Evolutionary conservation across 2,888 invertebrate species (phyloP), one percentile per base, ranked within the genome.

Genomic region (Conistra vaccinii): DNA sequence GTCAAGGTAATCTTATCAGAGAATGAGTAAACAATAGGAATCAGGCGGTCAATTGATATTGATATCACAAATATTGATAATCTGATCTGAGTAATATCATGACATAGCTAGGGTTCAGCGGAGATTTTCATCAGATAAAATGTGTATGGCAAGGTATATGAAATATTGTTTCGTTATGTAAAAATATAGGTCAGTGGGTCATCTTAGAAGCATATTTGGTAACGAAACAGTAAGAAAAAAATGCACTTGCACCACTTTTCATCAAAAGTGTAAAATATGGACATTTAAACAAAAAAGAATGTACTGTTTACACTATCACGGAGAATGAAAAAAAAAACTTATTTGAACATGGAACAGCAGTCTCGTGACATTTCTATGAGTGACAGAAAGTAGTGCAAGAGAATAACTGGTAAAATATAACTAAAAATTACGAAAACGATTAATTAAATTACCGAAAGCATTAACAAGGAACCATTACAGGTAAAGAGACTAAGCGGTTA

Each of bases 341-440:
- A 72, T 81, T 85, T 67, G 51, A 87, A 85, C 69, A 55, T 79
- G 66, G 87, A 90, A 87, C 83, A 80, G 70, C 72, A 73, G 73
- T 78, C 80, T 73, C 72, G 74, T 91, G 90, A 90, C 91, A 88
- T 85, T 88, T 88, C 88, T 87, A 81, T 70, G 58, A 69, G 57
- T 89, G 89, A 86, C 87, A 89, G 79, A 83, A 81, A 81, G 66
- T 55, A 45, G 69, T 80, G 57, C 62, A 76, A 83, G 73, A 73
- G 67, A 75, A 69, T 70, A 72, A 32, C 39, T 42, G 53, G 32
- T 66, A 71, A 61, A 76, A 63, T 69, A n/a, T 62, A 65, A 63
- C 79, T 20, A 65, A 76, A 66, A 76, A 68, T 69, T 48, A 62
- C 39, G 20, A 67, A 67, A 73, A 67, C 45, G 20, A 60, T 3